A percentile compares a stretch with the other conserved stretches of the same genome.
These are phyloP conservation scores for Strigamia crassipes DNA, from an alignment of 2,888 invertebrate genomes.

Conservation along the genomic window DNA sequence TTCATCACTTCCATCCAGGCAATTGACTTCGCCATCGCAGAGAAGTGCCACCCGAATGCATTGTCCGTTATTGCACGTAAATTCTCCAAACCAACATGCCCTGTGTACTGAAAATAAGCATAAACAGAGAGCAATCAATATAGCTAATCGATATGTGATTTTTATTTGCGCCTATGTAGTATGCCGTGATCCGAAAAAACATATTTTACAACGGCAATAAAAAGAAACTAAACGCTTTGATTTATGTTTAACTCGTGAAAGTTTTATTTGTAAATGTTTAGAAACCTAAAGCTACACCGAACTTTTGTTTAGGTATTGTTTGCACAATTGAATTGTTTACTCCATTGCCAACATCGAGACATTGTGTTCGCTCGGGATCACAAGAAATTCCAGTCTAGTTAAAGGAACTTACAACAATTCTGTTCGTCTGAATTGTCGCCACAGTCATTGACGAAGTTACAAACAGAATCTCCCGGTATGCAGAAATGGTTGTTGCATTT, in stretches of 20 bases:
- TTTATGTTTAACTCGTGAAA: too few species aligned
- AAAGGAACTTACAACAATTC: slow-evolving; percentile 57
- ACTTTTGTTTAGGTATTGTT: not conserved
- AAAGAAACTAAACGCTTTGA: too few species aligned
- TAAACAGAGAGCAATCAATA: not conserved
- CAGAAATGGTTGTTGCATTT: slow-evolving; percentile 63
- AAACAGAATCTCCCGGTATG: slow-evolving; percentile 58
- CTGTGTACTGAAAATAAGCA: slow-evolving; percentile 56
- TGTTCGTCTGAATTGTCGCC: slow-evolving; percentile 60
- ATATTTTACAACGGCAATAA: too few species aligned
- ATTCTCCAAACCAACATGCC: slow-evolving; percentile 60
- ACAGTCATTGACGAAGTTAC: slow-evolving; percentile 59
- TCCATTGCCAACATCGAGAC: not conserved
- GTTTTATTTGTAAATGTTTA: not conserved
- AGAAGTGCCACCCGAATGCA: slow-evolving; percentile 60
- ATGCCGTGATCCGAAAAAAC: not conserved
- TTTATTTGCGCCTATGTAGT: not conserved
- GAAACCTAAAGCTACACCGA: not conserved
- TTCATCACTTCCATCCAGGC: slow-evolving; percentile 56
- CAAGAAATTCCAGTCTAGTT: not conserved
- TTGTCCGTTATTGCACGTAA: slow-evolving; percentile 60
- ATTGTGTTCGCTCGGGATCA: not conserved
- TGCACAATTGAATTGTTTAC: not conserved
- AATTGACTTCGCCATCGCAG: slow-evolving; percentile 58
- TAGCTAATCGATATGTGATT: not conserved